Evolutionary conservation across 2,113 vertebrate genomes (phyloP).

Genomic region (Vanacampus margaritifer): DNA sequence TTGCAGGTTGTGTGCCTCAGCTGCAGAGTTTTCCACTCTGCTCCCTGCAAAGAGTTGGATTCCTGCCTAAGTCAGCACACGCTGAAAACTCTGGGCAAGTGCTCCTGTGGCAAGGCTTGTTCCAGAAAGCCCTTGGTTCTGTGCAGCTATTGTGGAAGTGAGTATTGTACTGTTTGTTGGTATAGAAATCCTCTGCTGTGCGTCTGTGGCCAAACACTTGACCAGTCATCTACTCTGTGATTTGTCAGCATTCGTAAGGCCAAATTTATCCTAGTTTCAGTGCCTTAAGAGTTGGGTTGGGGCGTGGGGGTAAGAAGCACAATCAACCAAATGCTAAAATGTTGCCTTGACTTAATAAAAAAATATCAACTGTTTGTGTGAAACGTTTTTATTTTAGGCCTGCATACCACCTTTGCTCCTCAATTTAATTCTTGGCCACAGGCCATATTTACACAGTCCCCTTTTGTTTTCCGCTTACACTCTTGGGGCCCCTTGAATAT

Average conservation of each 20-base stretch:
- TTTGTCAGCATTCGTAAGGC: constrained; percentile 6
- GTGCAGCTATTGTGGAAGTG: constrained; percentile 59
- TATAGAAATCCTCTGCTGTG: constrained; percentile 47
- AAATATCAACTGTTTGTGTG: constrained; percentile 4
- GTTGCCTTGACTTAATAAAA: constrained; percentile 33
- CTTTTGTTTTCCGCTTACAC: too few relatives aligned
- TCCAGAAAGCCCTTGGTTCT: constrained; percentile 30
- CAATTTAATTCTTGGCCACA: too few relatives aligned
- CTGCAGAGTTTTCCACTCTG: constrained; percentile 55
- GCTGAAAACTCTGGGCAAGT: neutral
- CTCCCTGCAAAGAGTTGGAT: constrained; percentile 8
- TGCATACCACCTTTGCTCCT: too few relatives aligned
- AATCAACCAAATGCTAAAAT: neutral
- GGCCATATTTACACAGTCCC: too few relatives aligned
- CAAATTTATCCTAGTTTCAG: neutral
- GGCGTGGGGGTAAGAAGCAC: neutral
- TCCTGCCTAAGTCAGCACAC: constrained; percentile 33
- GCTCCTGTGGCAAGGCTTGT: constrained; percentile 29
- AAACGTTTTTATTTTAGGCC: too few relatives aligned
- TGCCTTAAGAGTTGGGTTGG: constrained; percentile 56
- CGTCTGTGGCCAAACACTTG: constrained; percentile 55
- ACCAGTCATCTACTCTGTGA: constrained; percentile 54
- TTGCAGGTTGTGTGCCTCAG: constrained; percentile 43
- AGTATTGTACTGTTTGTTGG: constrained; percentile 63
- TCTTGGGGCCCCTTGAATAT: too few relatives aligned